phyloP scores from a whole-genome alignment of 2,113 vertebrate genomes.

The Girardinichthys multiradiatus region DNA sequence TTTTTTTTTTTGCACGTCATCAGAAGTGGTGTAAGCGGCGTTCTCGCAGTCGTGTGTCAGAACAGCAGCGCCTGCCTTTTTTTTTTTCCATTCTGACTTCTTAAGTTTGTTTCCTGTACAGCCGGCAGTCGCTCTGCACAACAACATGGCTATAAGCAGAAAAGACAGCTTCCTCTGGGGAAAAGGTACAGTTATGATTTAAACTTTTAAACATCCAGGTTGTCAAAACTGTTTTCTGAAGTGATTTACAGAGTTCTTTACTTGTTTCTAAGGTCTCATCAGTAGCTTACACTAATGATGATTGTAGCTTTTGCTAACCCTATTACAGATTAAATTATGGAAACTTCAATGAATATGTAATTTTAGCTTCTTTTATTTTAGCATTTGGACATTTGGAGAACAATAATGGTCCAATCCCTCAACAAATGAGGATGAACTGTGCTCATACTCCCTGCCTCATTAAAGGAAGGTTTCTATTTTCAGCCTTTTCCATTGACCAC shows the following conservation, averaged over 20 bases:
- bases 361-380: background rate
- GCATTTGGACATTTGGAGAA: background rate
- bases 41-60: background rate
- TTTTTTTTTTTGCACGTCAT: conserved; percentile 15
- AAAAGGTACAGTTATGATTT: conserved; percentile 65
- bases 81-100: conserved; percentile 33
- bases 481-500: background rate
- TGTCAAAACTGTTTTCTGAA: background rate
- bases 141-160: conserved; percentile 72
- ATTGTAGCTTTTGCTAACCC: background rate
- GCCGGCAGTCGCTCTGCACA: conserved; percentile 44
- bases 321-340: background rate
- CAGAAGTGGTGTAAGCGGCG: background rate
- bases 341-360: background rate
- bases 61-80: conserved; percentile 33
- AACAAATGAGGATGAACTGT: background rate
- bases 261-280: background rate
- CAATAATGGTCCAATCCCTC: background rate
- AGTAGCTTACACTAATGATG: background rate
- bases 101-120: conserved; percentile 59
- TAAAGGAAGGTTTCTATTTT: conserved; percentile 23
- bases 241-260: background rate
- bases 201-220: background rate
- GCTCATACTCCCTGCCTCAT: background rate
- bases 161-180: conserved; percentile 84